A percentile compares a stretch with the other conserved stretches of the same genome.
These are phyloP conservation scores for Chlamydotis undulata DNA, from an alignment of 2,113 vertebrate species.

Conservation along the genomic window DNA sequence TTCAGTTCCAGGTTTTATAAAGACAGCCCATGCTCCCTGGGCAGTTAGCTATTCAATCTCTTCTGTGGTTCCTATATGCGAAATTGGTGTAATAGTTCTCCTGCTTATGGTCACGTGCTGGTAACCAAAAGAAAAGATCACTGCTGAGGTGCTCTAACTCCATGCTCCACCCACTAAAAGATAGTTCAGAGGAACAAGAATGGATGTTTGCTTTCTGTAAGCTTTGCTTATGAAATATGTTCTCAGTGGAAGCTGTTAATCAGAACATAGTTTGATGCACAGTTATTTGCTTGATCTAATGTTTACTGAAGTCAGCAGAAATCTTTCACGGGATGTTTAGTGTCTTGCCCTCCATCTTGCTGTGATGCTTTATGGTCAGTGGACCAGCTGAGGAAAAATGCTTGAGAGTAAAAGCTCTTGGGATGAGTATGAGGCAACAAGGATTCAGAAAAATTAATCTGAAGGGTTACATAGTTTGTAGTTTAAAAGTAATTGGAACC, in stretches of 20 bases:
- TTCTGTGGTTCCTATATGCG: neutral
- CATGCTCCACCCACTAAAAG: neutral
- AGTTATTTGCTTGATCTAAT: conserved; percentile 15
- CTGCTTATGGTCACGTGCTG: neutral
- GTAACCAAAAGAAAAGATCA: neutral
- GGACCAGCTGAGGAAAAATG: neutral
- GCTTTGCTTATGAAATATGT: neutral
- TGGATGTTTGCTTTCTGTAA: neutral
- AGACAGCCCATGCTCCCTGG: neutral
- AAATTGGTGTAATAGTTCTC: neutral
- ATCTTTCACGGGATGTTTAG: conserved; percentile 3
- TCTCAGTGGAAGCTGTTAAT: conserved; percentile 6
- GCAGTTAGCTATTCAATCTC: neutral
- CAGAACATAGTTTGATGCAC: neutral
- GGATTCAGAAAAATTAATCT: neutral
- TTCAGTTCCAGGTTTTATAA: neutral
- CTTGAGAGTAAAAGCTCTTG: neutral
- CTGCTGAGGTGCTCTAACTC: neutral
- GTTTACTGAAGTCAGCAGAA: conserved; percentile 52
- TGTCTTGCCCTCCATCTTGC: neutral
- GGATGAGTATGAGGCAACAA: neutral
- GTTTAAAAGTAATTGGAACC: neutral
- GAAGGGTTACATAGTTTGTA: neutral
- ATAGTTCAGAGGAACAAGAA: neutral
- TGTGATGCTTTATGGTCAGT: neutral